Evolutionary conservation across 2,888 invertebrate genomes (phyloP), one percentile per base, ranked within the genome.

Genomic region (Nemapogon koenigi): DNA sequence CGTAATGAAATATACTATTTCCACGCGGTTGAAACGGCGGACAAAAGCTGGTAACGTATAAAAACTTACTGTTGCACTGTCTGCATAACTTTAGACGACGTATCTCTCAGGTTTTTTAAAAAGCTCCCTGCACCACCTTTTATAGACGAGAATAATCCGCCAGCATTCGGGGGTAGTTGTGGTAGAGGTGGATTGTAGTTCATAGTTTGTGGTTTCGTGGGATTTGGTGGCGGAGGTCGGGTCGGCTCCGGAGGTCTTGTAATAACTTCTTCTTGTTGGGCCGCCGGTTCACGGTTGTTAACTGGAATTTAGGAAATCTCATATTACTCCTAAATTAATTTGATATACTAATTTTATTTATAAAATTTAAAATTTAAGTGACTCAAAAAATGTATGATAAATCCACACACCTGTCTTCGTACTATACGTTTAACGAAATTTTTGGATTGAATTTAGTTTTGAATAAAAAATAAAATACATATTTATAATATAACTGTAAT

Each of bases 11-110:
- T n/a, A n/a, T n/a, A n/a, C n/a, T n/a, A n/a, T n/a, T n/a, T n/a
- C n/a, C n/a, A n/a, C n/a, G n/a, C n/a, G n/a, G n/a, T n/a, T n/a
- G n/a, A n/a, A n/a, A n/a, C n/a, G n/a, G n/a, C n/a, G n/a, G n/a
- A n/a, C 28, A 31, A 22, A 16, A 19, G 19, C 8, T 7, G 3
- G 14, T 15, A 7, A 22, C 22, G 4, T 22, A 7, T 18, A 2
- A 15, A 19, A 32, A 83, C 86, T 83, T 60, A 89, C 84, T 94
- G 93, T 63, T 94, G 94, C 46, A 97, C 93, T 25, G 95, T 93
- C 62, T 97, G 94, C 89, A 97, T 96, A 28, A 98, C 95, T 81
- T 96, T 97, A 25, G 89, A 90, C 14, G 97, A 95, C 0, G 96
- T 97, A 57, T 97, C 97, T 64, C 95, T 96, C 17, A 98, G 75